These are phyloP conservation scores for Rhagium mordax DNA, from an alignment of 2,888 invertebrate genomes.

Conservation along the genomic window DNA sequence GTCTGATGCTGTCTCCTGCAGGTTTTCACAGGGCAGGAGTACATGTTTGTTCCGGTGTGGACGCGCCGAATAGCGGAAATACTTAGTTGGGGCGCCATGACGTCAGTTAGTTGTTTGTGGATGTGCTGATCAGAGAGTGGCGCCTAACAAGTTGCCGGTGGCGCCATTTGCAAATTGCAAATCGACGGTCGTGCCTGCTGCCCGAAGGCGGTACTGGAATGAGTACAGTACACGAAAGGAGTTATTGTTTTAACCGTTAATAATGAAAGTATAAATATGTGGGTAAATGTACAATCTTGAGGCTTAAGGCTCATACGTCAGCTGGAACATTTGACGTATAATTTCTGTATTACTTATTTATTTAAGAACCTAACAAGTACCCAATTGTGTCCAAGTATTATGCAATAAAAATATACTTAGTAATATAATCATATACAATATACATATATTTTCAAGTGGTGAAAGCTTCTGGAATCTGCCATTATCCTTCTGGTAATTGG, in stretches of 20 bases:
- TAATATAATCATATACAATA: too few relatives aligned
- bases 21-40: background rate
- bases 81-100: slow-evolving; percentile 20
- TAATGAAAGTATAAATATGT: background rate
- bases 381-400: background rate
- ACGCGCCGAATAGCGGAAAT: slow-evolving; percentile 12
- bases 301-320: background rate
- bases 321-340: background rate
- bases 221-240: background rate
- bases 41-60: slow-evolving; percentile 12
- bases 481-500: too few relatives aligned
- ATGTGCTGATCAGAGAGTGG: background rate
- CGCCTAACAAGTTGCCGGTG: slow-evolving; percentile 3
- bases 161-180: slow-evolving; percentile 6
- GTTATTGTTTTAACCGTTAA: slow-evolving; percentile 1
- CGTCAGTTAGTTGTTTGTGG: slow-evolving; percentile 18
- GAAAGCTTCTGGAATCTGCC: too few relatives aligned
- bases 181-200: slow-evolving; percentile 6
- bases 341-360: background rate
- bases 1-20: slow-evolving; percentile 20
- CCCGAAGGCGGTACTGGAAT: background rate
- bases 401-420: background rate
- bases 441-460: too few relatives aligned
- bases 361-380: background rate
- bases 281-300: background rate